Percentiles rank a stretch among this genome's conserved stretches.
These are phyloP conservation scores for Callaeas wilsoni DNA, from an alignment of 2,113 vertebrate genomes.

Conservation along the genomic window DNA sequence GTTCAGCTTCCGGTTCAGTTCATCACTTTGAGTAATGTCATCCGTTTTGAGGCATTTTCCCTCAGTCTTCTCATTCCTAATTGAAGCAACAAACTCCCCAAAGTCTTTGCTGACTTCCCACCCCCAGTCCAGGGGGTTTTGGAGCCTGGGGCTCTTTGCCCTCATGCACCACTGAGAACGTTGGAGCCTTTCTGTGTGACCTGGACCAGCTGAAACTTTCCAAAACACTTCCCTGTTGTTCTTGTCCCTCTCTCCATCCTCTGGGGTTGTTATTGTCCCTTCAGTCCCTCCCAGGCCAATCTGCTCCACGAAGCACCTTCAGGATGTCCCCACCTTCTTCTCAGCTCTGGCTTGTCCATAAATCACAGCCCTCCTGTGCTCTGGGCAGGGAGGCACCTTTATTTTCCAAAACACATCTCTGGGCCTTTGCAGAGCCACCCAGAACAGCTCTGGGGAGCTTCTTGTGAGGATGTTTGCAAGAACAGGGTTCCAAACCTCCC, in stretches of 20 bases:
- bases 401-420: neutral
- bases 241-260: neutral
- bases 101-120: neutral
- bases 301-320: accelerated
- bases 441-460: neutral
- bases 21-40: neutral
- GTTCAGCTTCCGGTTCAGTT: neutral
- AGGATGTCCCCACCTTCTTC: neutral
- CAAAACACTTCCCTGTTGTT: neutral
- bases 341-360: neutral
- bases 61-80: neutral
- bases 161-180: accelerated
- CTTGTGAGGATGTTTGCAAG: neutral
- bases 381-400: neutral
- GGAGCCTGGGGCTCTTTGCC: neutral
- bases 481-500: neutral
- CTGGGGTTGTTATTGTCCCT: neutral
- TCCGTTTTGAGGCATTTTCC: neutral
- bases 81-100: neutral
- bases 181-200: neutral
- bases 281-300: neutral
- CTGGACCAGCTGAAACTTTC: neutral
- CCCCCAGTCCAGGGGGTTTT: neutral
- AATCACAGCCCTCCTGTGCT: neutral
- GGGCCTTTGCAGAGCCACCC: neutral